Evolutionary conservation across 2,888 invertebrate genomes (phyloP), one percentile per base, ranked within the genome.

Genomic region (Hydraecia micacea): DNA sequence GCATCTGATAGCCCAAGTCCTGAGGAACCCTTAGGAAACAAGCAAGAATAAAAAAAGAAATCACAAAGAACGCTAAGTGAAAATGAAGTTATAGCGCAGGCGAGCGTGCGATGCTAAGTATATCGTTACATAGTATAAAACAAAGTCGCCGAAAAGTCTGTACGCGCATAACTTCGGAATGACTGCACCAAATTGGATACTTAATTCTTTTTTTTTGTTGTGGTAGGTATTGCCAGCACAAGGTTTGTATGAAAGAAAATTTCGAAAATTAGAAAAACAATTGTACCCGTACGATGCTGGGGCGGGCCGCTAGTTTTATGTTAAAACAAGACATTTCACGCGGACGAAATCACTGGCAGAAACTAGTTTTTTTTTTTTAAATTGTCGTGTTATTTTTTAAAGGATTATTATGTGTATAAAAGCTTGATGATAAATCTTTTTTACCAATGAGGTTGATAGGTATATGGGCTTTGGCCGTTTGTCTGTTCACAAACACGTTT

Each of bases 391-490:
- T 87, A 85, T 85, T 80, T 86, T 85, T 84, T 85, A 73, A 42
- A 81, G 68, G 62, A 80, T 80, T 75, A 84, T 86, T 80, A 83
- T 80, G 55, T 55, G 58, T 73, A 49, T 80, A 75, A 75, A 87
- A 65, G 77, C 67, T 77, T 46, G 28, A 63, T 75, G 55, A 87
- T 88, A 83, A 89, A 87, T 89, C 82, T 85, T 74, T 75, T 74
- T 62, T 1, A 71, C 66, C 80, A 78, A 85, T 75, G 68, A 68
- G 49, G 75, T 75, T 86, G 88, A 89, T 80, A 86, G 84, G 42
- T 83, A 66, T 83, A 89, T 87, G 49, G 68, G 0, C 25, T 73
- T n/a, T 1, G 71, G 60, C 39, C 49, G 52, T 86, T 76, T 79
- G 42, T 87, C 78, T 86, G 79, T 87, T 79, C 77, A 78, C 79